Base-by-base conservation (phyloP, 2,888 invertebrate genomes). In the Agrotis ipsilon region DNA sequence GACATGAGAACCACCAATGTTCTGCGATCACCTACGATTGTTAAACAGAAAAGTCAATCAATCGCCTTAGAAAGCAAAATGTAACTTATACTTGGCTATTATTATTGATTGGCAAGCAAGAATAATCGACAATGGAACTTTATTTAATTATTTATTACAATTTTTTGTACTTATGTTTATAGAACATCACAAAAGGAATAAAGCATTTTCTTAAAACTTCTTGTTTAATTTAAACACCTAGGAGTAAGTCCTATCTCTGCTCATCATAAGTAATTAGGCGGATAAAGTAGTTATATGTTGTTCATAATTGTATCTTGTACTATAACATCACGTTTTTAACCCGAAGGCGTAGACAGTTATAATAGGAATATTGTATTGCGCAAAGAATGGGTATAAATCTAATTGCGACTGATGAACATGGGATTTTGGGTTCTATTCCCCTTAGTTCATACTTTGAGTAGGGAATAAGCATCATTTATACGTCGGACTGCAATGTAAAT, bases 131-230 rank as follows among this genome's bases (percentile, higher is more conserved):
- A n/a, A 18, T 61, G 61, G 51, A 48, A 46, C 65, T 48, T 67
- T 65, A 71, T 62, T 70, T 70, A 55, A 65, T 72, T 72, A 68
- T 75, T 78, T 80, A 74, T 79, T 81, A 62, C 51, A 63, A 27
- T 55, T 82, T 83, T 39, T 83, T 79, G 55, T 81, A 78, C 80
- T 76, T 65, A 82, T 74, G 73, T 78, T 78, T 81, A 61, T 60
- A 79, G 81, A 82, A 70, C 78, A 85, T 81, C 83, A 85, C 85
- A 84, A 84, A 78, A 78, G 63, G 49, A 82, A 83, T 72, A 83
- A 85, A 80, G 82, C 74, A 85, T 79, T 80, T 72, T 73, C 77
- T 77, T 72, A 73, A 72, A 81, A 4, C 39, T 51, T 55, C 14
- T 68, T 27, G 51, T 68, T 46, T 76, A 6, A 75, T 54, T 72